A percentile compares a stretch with the other conserved stretches of the same genome.
These are phyloP conservation scores for Semicossyphus pulcher DNA, from an alignment of 2,113 vertebrate genomes.

Conservation along the genomic window DNA sequence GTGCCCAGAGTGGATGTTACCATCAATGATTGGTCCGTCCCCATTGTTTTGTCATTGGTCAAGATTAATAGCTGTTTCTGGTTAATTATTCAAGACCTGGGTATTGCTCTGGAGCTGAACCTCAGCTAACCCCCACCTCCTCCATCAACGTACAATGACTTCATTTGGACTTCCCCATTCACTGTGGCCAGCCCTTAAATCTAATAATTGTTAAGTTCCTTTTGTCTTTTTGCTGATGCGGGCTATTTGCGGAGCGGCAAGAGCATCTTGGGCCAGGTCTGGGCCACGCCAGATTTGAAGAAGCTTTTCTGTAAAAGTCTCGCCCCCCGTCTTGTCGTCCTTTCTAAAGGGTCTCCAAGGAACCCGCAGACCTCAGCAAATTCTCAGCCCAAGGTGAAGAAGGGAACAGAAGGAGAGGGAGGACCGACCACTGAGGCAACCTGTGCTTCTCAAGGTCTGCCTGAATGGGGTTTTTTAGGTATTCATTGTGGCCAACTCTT, in stretches of 20 bases:
- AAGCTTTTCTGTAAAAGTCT: slow-evolving; percentile 68
- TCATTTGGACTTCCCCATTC: slow-evolving; percentile 74
- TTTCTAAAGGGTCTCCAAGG: slow-evolving; percentile 50
- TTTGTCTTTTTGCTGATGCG: slow-evolving; percentile 82
- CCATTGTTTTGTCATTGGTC: slow-evolving; percentile 76
- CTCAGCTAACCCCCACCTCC: slow-evolving; percentile 69
- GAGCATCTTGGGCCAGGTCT: slow-evolving; percentile 74
- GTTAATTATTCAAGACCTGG: slow-evolving; percentile 82
- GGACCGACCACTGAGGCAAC: slow-evolving; percentile 65
- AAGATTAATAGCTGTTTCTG: slow-evolving; percentile 79
- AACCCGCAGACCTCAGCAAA: slow-evolving; percentile 83
- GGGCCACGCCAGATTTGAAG: slow-evolving; percentile 76
- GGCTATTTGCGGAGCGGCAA: slow-evolving; percentile 76
- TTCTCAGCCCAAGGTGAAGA: slow-evolving; percentile 66
- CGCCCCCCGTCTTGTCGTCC: slow-evolving; percentile 37
- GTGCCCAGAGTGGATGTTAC: slow-evolving; percentile 55
- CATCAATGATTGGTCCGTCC: slow-evolving; percentile 73
- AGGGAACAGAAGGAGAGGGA: slow-evolving; percentile 60
- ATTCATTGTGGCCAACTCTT: slow-evolving; percentile 80
- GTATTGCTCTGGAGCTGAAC: slow-evolving; percentile 75
- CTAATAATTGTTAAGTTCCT: slow-evolving; percentile 72
- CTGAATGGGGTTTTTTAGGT: slow-evolving; percentile 77
- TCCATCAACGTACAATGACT: slow-evolving; percentile 80
- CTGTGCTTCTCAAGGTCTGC: slow-evolving; percentile 74
- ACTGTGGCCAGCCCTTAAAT: slow-evolving; percentile 67